Base-by-base conservation (phyloP, 2,888 invertebrate genomes). In the Drosophila nigritarsus region DNA sequence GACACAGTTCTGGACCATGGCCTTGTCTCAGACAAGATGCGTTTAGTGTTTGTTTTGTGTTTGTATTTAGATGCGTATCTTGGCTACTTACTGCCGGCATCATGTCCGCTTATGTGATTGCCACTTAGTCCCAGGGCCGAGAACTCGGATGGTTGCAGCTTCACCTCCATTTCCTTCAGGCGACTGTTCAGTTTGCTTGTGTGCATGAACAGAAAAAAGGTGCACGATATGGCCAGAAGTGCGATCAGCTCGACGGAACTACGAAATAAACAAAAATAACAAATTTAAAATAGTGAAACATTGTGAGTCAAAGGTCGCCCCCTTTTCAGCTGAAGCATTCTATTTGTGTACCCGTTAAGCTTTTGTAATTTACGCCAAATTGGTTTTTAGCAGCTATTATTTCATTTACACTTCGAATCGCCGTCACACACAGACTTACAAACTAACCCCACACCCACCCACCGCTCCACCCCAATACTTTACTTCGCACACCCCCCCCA, bases 191-290 rank as follows among this genome's bases (percentile, higher is more conserved):
- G 94, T 92, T 97, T 97, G 83, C 97, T 94, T 59, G 97, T 97
- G 94, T 97, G 97, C 79, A 97, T 94, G 93, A 97, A 97, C 87
- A 97, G 95, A 93, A 97, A 97, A 89, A 97, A 94, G 2, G 97
- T 97, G 88, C 96, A 96, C 54, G 97, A 97, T 75, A 97, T 95
- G 38, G 97, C 97, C 90, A 97, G 94, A 77, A 97, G 94, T 24
- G 97, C 97, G 82, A 97, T 95, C 90, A 97, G 94, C 93, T 97
- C 97, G 90, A 96, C 97, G 65, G 97, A 97, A 93, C 97, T 97
- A 94, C 55, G 94, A 94, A 68, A 53, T 45, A 54, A 15, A 40
- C 20, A 9, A 42, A 4, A 20, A 8, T n/a, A 40, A 2, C 1
- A 56, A 9, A 45, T 9, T 2, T 6, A 63, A 49, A 55, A 42